Percentiles rank a stretch among this genome's conserved stretches.
phyloP scores from a whole-genome alignment of 2,113 vertebrate genomes.

The Platichthys flesus region DNA sequence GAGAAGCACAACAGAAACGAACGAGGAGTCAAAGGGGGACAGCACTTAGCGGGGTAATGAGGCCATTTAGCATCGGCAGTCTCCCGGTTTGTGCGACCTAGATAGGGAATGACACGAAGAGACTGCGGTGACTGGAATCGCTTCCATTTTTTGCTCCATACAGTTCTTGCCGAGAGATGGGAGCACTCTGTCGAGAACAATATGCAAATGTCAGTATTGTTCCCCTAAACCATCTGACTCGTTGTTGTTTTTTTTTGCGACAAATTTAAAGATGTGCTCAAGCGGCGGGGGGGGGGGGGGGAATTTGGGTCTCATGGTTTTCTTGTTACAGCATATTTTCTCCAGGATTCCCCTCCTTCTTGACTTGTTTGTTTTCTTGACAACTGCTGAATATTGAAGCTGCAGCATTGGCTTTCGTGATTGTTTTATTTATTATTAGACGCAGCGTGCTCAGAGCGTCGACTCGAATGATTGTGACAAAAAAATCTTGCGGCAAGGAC shows the following conservation, averaged over 20 bases:
- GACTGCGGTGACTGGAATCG: conserved; percentile 60
- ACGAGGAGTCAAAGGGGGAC: conserved; percentile 34
- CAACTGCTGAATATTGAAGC: not conserved
- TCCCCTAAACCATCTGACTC: conserved; percentile 42
- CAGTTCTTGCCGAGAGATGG: conserved; percentile 49
- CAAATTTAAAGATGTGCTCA: conserved; percentile 38
- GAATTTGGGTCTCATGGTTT: conserved; percentile 27
- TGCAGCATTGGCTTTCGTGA: not conserved
- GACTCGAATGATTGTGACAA: not conserved
- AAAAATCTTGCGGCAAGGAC: conserved; percentile 51
- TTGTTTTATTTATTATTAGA: conserved; percentile 23
- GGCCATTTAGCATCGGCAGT: conserved; percentile 58
- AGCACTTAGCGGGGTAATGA: conserved; percentile 59
- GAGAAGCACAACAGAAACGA: conserved; percentile 25
- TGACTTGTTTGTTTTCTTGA: not conserved
- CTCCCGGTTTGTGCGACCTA: conserved; percentile 66
- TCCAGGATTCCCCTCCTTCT: not conserved
- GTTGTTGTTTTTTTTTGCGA: conserved; percentile 1
- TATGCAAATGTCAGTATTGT: conserved; percentile 62
- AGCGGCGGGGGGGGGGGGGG: not conserved
- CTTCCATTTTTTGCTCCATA: conserved; percentile 63
- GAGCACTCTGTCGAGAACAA: conserved; percentile 52
- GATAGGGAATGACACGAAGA: conserved; percentile 64
- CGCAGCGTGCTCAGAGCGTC: conserved; percentile 16
- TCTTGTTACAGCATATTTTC: conserved; percentile 9